phyloP scores from a whole-genome alignment of 2,888 invertebrate genomes.

The Drosophila multiciliata region DNA sequence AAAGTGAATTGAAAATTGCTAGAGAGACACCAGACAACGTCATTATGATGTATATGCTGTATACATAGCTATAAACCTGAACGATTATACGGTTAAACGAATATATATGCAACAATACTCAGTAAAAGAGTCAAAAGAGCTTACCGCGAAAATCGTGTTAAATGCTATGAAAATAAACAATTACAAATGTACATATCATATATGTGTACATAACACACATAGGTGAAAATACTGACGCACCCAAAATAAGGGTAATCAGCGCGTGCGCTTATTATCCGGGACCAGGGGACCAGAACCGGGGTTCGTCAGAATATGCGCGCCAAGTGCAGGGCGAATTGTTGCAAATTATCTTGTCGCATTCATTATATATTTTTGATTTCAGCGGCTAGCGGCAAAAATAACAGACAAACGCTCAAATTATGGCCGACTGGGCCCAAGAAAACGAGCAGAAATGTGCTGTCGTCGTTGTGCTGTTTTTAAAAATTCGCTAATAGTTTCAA shows the following conservation, averaged over 20 bases:
- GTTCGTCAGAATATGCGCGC: conserved; percentile 3
- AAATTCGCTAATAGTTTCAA: conserved; percentile 82
- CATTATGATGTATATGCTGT: conserved; percentile 7
- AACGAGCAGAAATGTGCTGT: conserved; percentile 16
- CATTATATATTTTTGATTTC: conserved; percentile 51
- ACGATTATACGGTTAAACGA: not conserved
- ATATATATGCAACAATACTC: not conserved
- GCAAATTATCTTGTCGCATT: conserved; percentile 68
- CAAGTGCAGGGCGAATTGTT: conserved; percentile 45
- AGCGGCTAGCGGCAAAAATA: conserved; percentile 63
- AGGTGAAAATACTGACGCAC: conserved; percentile 33
- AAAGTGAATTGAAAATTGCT: conserved; percentile 70
- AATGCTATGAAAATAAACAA: conserved; percentile 50
- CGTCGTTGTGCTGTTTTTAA: conserved; percentile 50
- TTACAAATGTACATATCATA: conserved; percentile 34
- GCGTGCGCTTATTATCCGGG: conserved; percentile 38
- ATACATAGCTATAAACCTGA: not conserved
- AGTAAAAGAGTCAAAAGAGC: conserved; percentile 25
- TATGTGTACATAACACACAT: not conserved
- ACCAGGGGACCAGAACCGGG: not conserved
- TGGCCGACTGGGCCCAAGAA: conserved; percentile 45
- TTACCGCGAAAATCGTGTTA: conserved; percentile 40
- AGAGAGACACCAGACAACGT: conserved; percentile 26
- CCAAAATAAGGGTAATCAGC: conserved; percentile 30
- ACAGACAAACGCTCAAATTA: conserved; percentile 68